Evolutionary conservation across 2,888 invertebrate genomes (phyloP), one percentile per base, ranked within the genome.

Genomic region (Agonopterix subpropinquella): DNA sequence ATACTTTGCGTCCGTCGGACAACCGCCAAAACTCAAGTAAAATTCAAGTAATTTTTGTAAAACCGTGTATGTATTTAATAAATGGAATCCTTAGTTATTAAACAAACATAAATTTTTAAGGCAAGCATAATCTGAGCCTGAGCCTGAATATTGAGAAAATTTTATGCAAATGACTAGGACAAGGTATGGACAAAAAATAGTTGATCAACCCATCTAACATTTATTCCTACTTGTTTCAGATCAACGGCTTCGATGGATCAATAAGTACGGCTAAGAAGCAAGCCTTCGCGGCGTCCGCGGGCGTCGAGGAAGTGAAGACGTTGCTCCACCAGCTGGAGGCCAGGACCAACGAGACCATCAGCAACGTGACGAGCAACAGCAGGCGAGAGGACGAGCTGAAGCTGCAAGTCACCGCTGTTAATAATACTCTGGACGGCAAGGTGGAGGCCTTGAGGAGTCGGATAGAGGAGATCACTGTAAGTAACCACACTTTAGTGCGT

Each of bases 181-280:
- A n/a, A n/a, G n/a, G n/a, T n/a, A n/a, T n/a, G n/a, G n/a, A n/a
- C n/a, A n/a, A n/a, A n/a, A n/a, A n/a, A n/a, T n/a, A n/a, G n/a
- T n/a, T n/a, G n/a, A n/a, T n/a, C n/a, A n/a, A n/a, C n/a, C n/a
- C n/a, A n/a, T n/a, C 37, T 9, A 37, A 10, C n/a, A 37, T 37
- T 37, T 10, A 37, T 8, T 10, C 37, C 2, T 37, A 39, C 10
- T 42, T 42, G 11, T 42, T 54, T 57, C 89, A 91, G 83, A 90
- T 92, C 57, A 84, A 77, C 56, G 84, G 87, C 36, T 86, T 86
- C 58, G 89, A 88, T 53, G 74, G 82, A 43, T 70, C 81, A 8
- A 63, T 88, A 47, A 66, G 66, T 44, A 74, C 80, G 2, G 79
- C 84, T 1, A 78, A 77, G 37, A 81, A 84, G 53, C 88, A 87